Conservation (phyloP, 1,140 invertebrate genomes). For the Mesaphorura yosii region DNA sequence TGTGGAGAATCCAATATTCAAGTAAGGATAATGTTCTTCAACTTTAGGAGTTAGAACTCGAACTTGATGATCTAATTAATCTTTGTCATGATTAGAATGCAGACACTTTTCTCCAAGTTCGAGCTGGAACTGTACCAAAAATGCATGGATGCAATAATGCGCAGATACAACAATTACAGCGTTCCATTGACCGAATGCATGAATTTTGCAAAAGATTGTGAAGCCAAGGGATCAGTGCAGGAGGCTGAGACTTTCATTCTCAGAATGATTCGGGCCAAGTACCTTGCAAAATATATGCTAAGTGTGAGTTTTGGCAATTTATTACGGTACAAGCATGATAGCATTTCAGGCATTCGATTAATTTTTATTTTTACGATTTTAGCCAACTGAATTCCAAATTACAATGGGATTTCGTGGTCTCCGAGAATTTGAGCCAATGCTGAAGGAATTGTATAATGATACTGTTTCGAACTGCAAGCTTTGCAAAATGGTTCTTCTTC, state of each 20-base stretch:
- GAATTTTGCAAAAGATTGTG: conserved; percentile 12
- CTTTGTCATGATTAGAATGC: conserved; percentile 13
- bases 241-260: conserved; percentile 15
- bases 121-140: conserved; percentile 23
- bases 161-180: conserved; percentile 19
- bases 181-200: conserved; percentile 18
- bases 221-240: background rate
- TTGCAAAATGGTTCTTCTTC: conserved; percentile 21
- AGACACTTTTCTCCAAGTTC: conserved; percentile 14
- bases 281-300: conserved; percentile 18
- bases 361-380: background rate
- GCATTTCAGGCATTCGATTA: background rate
- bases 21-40: too few species aligned
- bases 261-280: conserved; percentile 18
- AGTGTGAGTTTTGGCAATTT: too few species aligned
- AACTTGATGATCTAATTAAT: background rate
- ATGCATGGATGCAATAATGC: conserved; percentile 10
- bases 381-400: conserved; percentile 12
- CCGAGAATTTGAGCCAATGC: conserved; percentile 25
- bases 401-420: conserved; percentile 22
- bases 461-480: conserved; percentile 13
- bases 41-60: too few species aligned
- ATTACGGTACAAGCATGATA: too few species aligned
- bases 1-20: conserved; percentile 25
- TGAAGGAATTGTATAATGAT: conserved; percentile 20